Evolutionary conservation across 2,888 invertebrate species (phyloP).

Genomic region (Hyalella azteca): DNA sequence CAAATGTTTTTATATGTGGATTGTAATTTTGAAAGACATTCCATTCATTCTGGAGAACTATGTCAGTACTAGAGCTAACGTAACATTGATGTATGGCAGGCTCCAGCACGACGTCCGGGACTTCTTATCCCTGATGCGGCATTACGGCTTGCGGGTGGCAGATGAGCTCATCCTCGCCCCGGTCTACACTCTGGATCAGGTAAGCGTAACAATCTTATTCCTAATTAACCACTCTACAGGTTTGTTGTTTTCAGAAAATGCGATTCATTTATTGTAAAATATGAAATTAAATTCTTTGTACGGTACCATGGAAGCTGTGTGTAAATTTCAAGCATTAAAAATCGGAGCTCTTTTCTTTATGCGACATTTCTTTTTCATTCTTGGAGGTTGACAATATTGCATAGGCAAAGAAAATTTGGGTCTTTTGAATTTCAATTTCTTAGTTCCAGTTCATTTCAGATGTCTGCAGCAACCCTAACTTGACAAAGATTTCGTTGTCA

Average conservation of each 20-base stretch:
- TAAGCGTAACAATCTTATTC: conserved; percentile 60
- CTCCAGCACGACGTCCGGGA: conserved; percentile 89
- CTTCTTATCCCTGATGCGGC: conserved; percentile 83
- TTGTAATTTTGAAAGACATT: too few species aligned
- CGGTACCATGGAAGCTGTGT: neutral
- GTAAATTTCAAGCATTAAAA: neutral
- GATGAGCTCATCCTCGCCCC: conserved; percentile 48
- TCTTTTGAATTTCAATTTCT: too few species aligned
- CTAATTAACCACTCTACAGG: neutral
- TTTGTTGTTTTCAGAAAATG: neutral
- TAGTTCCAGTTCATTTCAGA: too few species aligned
- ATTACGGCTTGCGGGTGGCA: conserved; percentile 76
- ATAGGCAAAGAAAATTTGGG: too few species aligned
- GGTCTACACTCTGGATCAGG: conserved; percentile 64
- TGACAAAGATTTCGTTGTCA: too few species aligned
- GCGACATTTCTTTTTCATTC: neutral
- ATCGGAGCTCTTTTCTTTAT: neutral
- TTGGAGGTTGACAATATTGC: too few species aligned
- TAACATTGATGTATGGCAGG: conserved; percentile 64
- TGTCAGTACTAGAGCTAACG: too few species aligned
- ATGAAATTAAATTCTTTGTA: neutral
- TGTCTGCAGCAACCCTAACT: too few species aligned
- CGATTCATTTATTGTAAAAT: neutral
- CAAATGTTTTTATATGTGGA: too few species aligned
- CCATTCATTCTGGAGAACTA: too few species aligned